Evolutionary conservation across 2,797 vertebrate genomes (phyloP), one percentile per base, ranked within the genome.

Genomic region (Jordanella pulchra): DNA sequence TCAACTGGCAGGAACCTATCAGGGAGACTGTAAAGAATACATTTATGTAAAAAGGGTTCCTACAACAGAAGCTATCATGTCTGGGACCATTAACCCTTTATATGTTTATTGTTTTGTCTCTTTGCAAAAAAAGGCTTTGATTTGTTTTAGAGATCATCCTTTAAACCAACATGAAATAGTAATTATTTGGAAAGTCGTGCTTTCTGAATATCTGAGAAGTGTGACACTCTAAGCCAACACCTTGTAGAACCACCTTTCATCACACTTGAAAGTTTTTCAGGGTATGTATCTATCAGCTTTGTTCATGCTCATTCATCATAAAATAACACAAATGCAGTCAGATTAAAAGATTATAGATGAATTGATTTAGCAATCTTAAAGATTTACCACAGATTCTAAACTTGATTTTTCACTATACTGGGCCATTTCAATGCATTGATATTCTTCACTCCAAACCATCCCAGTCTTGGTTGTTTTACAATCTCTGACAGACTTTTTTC

Each of bases 1-100:
- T 78, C 67, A 32, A 79, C 51, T 48, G 9, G 60, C 76, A 71
- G 65, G 67, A 65, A 53, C 66, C 35, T 72, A 15, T 47, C 35
- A 56, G 27, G 60, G 14, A 72, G 39, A 3, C 42, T 17, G 39
- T 53, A 51, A 69, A 35, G 56, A 51, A 77, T 50, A 66, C 30
- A 69, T 5, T 39, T 39, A 39, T 39, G 65, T 35, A 42, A 32
- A 70, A 76, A 66, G 30, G 45, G 72, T n/a, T 50, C 39, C 58
- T 25, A n/a, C 23, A 30, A 4, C 28, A 39, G 35, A 5, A 7
- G 9, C 35, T 39, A 39, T 39, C 35, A 7, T 39, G 35, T 39
- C 35, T 39, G 35, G 35, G 35, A 39, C 9, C 5, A 39, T 39
- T 39, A 39, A 39, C 9, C 35, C 35, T 5, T 5, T 39, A 39